A percentile compares a stretch with the other conserved stretches of the same genome.
Evolutionary conservation across 2,797 vertebrate genomes (phyloP).

Genomic region (Malurus leucopterus): DNA sequence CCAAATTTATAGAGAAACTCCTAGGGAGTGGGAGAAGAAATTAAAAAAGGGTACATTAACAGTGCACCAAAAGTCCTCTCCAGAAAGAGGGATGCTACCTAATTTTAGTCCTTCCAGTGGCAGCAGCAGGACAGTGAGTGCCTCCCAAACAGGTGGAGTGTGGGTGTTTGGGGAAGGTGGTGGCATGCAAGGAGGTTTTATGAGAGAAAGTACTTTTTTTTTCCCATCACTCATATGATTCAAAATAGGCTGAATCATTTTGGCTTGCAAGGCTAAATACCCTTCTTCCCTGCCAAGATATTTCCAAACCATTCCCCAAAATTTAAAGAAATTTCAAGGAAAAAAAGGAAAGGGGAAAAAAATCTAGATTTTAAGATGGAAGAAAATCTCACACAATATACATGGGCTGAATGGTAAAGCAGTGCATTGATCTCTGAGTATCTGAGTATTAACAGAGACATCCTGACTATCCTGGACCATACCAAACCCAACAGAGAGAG

Average conservation of each 20-base stretch:
- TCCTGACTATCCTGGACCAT: neutral
- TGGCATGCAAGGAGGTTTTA: neutral
- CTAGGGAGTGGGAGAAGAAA: neutral
- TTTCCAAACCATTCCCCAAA: neutral
- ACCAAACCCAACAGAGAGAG: neutral
- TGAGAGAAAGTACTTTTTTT: neutral
- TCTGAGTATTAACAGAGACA: neutral
- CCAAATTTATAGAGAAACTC: neutral
- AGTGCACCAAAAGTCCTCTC: neutral
- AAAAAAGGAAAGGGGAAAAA: neutral
- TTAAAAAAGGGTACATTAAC: neutral
- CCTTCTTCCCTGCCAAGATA: neutral
- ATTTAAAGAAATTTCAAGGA: neutral
- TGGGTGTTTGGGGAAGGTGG: constrained; percentile 36
- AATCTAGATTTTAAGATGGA: neutral
- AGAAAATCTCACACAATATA: neutral
- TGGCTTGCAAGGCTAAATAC: neutral
- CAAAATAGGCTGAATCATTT: constrained; percentile 27
- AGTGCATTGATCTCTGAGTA: neutral
- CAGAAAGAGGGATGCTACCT: neutral
- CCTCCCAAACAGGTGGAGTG: constrained; percentile 22
- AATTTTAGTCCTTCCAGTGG: constrained; percentile 34
- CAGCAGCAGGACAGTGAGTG: neutral
- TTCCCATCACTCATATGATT: neutral
- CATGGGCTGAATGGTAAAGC: neutral